A percentile compares a stretch with the other conserved stretches of the same genome.
Evolutionary conservation across 2,797 vertebrate genomes (phyloP).

Genomic region (Poliocrania exsul): DNA sequence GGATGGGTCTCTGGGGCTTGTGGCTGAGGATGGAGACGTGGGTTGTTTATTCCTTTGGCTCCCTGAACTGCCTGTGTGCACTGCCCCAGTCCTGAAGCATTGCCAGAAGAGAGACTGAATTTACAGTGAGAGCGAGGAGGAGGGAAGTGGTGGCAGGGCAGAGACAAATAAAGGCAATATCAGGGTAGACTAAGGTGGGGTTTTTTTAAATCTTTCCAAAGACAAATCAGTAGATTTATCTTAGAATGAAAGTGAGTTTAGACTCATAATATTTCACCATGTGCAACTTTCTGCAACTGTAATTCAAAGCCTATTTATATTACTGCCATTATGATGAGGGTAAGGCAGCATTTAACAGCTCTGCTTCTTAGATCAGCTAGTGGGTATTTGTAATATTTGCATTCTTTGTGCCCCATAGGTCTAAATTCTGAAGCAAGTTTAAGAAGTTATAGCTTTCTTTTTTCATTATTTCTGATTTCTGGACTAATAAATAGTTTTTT

Average conservation of each 20-base stretch:
- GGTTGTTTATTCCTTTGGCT: rapidly evolving
- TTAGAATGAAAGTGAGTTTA: background rate
- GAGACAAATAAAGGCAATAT: background rate
- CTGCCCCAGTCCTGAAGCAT: rapidly evolving
- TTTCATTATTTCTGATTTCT: background rate
- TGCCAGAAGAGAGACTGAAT: background rate
- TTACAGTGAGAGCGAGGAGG: background rate
- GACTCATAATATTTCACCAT: background rate
- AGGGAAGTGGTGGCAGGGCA: background rate
- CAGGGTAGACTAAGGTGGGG: background rate
- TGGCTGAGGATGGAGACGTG: background rate
- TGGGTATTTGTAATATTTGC: background rate
- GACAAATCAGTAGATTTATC: background rate
- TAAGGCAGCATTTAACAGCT: background rate
- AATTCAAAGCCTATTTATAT: background rate
- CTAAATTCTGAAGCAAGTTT: slow-evolving; percentile 34
- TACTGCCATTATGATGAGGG: background rate
- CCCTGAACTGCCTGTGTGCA: rapidly evolving
- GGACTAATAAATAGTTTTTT: background rate
- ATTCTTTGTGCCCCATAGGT: background rate
- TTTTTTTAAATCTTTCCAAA: background rate
- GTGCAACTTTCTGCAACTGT: background rate
- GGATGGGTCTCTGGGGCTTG: rapidly evolving
- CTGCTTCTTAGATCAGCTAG: background rate
- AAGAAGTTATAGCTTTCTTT: background rate